Conservation (phyloP, 2,797 vertebrate species). For the Coranthus polyacanthus region DNA sequence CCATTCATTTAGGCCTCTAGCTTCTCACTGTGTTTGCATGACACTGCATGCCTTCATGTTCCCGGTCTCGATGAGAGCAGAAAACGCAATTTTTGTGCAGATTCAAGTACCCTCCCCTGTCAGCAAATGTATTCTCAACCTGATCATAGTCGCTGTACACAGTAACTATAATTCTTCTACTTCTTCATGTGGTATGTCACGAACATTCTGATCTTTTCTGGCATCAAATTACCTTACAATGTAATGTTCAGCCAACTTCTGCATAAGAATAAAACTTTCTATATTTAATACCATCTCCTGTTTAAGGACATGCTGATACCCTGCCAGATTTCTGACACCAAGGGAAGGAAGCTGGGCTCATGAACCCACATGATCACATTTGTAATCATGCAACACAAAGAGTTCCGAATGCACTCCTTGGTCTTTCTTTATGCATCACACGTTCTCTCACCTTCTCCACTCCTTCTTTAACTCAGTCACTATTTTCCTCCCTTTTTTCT, state of each 20-base stretch:
- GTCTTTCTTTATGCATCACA: constrained; percentile 29
- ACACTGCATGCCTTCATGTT: neutral
- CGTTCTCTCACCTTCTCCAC: neutral
- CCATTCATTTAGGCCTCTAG: neutral
- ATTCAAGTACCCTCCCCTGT: too few relatives aligned
- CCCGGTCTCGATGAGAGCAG: constrained; percentile 8
- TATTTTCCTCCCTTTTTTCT: constrained; percentile 30
- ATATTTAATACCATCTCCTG: constrained; percentile 11
- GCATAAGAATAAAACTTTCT: constrained; percentile 12
- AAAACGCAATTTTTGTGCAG: neutral
- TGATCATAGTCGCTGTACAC: too few relatives aligned
- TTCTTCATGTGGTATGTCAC: neutral
- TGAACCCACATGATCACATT: constrained; percentile 41
- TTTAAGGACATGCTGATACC: neutral
- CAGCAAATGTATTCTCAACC: neutral
- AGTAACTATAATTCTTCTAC: too few relatives aligned
- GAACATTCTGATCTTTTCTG: neutral
- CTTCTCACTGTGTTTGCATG: neutral
- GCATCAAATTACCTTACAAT: neutral
- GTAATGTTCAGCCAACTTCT: neutral
- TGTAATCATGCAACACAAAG: constrained; percentile 13
- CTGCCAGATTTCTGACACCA: constrained; percentile 19
- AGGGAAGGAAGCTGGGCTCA: constrained; percentile 16
- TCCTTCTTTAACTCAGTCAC: constrained; percentile 1
- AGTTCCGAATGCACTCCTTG: constrained; percentile 13